Evolutionary conservation across 1,140 invertebrate species (phyloP), one percentile per base, ranked within the genome.

Genomic region (Octopus bimaculoides): DNA sequence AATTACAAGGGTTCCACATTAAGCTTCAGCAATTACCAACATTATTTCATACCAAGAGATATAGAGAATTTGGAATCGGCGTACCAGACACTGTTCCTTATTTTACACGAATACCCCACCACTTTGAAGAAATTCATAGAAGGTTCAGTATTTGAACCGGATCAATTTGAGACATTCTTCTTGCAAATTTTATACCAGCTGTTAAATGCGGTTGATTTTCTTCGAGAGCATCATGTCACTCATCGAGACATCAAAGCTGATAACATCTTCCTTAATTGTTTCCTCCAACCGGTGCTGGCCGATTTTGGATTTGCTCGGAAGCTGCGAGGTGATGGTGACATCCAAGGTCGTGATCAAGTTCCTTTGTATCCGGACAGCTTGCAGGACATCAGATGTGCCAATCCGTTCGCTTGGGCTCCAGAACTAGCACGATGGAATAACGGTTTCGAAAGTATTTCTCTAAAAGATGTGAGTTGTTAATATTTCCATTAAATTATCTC

Each of bases 201-300:
- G 4, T 53, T 86, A 12, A 82, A 81, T 41, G 82, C 81, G 9
- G 52, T 86, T 14, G 77, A 78, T 75, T 81, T 81, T 61, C 76
- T 86, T 10, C 79, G 79, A 56, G 71, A 77, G 52, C 77, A 81
- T 71, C 66, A 81, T 53, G 79, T 84, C 8, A 82, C 84, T 7
- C 85, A 86, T 77, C 75, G 85, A 14, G 83, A 86, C 71, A 83
- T 86, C 54, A 83, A 86, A 74, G 81, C 83, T 5, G 85, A 84
- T 17, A 86, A 84, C 78, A 78, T 86, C 4, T 84, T 84, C 75
- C 79, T 86, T 5, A 81, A 84, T 74, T 77, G 79, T 52, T 78
- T 76, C n/a, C 77, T 86, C 0, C 56, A 82, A 52, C 85, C 85
- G 5, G 79, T 86, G 54, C 66, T 86, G 66, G 82, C 78, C 12